phyloP scores from a whole-genome alignment of 2,888 invertebrate species.

The Xestia c-nigrum region DNA sequence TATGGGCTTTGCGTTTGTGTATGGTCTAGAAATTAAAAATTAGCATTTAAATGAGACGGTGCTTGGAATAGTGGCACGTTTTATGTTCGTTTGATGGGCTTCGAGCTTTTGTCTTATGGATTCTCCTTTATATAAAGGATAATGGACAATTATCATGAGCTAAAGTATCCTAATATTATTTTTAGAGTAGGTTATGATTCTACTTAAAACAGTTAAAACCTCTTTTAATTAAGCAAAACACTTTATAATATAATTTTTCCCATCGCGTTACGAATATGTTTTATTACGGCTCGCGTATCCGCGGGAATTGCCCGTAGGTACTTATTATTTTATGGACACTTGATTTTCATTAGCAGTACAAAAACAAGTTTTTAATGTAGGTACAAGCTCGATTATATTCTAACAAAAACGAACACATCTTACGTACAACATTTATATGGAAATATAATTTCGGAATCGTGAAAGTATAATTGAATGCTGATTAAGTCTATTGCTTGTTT shows the following conservation, averaged over 20 bases:
- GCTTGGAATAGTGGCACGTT: constrained; percentile 22
- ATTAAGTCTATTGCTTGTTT: constrained; percentile 68
- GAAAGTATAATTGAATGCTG: constrained; percentile 66
- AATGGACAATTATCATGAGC: background rate
- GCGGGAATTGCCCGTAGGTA: constrained; percentile 34
- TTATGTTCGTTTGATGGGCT: constrained; percentile 5
- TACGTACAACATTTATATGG: constrained; percentile 63
- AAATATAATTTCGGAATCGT: constrained; percentile 65
- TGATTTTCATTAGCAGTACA: constrained; percentile 53
- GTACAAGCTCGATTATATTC: constrained; percentile 54
- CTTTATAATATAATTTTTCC: constrained; percentile 36
- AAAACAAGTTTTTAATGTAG: constrained; percentile 62
- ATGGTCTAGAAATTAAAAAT: constrained; percentile 32
- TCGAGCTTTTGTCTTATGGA: constrained; percentile 3
- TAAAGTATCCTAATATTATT: background rate
- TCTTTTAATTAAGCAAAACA: constrained; percentile 10
- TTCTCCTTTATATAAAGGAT: background rate
- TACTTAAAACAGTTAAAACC: background rate
- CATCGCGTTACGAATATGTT: constrained; percentile 56
- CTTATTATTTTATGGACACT: constrained; percentile 60
- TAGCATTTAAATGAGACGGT: constrained; percentile 37
- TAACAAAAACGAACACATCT: constrained; percentile 56
- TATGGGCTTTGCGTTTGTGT: constrained; percentile 24
- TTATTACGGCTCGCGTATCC: constrained; percentile 35
- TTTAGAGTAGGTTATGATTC: background rate